Percentiles rank a stretch among this genome's conserved stretches.
phyloP scores from a whole-genome alignment of 2,113 vertebrate species.

The Oceanodroma tethys region DNA sequence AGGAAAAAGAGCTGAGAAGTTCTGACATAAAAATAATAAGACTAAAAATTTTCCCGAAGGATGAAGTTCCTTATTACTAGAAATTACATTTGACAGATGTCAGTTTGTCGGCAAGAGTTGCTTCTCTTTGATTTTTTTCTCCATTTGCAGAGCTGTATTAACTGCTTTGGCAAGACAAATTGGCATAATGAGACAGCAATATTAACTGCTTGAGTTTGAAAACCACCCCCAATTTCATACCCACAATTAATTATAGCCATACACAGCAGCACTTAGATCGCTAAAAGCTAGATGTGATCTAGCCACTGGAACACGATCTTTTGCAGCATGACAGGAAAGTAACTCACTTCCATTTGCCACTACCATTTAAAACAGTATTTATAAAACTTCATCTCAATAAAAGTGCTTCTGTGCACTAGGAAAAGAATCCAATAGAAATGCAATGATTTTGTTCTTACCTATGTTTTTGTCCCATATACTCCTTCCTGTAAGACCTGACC shows the following conservation, averaged over 20 bases:
- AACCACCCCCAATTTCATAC: neutral
- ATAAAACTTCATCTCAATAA: neutral
- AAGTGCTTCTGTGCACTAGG: neutral
- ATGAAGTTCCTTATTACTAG: neutral
- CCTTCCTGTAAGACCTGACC: neutral
- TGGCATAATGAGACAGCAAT: neutral
- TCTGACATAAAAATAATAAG: conserved; percentile 1
- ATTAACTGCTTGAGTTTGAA: neutral
- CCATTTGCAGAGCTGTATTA: neutral
- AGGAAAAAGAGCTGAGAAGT: neutral
- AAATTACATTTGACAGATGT: conserved; percentile 29
- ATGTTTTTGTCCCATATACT: neutral
- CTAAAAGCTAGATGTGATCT: neutral
- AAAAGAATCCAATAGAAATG: neutral
- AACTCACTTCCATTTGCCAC: neutral
- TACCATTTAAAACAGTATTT: neutral
- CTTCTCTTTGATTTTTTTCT: neutral
- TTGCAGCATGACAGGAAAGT: neutral
- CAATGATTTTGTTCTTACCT: neutral
- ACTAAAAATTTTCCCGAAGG: conserved; percentile 1
- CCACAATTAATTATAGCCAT: neutral
- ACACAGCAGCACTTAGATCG: neutral
- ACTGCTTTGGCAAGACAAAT: conserved; percentile 11
- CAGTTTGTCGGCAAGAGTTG: neutral
- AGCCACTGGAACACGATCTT: neutral